These are phyloP conservation scores for Tachina lurida DNA, from an alignment of 2,888 invertebrate genomes.

Conservation along the genomic window DNA sequence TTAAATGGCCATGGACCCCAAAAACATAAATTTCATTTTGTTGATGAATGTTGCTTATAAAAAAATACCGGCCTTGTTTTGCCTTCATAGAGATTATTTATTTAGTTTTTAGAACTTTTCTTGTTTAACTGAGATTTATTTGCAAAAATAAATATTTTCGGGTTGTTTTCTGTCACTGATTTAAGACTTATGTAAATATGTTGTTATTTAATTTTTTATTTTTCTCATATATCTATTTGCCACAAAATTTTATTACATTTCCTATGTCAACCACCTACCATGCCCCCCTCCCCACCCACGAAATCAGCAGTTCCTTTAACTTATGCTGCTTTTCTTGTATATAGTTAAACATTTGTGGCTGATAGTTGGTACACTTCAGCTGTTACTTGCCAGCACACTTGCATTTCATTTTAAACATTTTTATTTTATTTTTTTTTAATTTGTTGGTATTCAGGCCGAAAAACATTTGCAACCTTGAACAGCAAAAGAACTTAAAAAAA, in stretches of 20 bases:
- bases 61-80: too few relatives aligned
- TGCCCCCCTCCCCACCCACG: too few relatives aligned
- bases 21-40: too few relatives aligned
- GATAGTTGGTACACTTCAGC: background rate
- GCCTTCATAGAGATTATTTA: background rate
- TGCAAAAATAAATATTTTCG: background rate
- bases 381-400: background rate
- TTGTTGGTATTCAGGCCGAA: background rate
- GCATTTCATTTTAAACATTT: background rate
- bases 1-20: too few relatives aligned
- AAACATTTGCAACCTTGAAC: background rate
- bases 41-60: too few relatives aligned
- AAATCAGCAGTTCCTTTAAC: background rate
- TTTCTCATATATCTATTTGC: background rate
- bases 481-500: background rate
- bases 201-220: background rate
- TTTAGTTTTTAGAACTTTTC: background rate
- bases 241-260: constrained; percentile 23
- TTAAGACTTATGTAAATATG: constrained; percentile 14
- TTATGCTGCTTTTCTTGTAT: constrained; percentile 18
- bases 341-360: background rate
- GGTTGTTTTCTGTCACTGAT: constrained; percentile 41
- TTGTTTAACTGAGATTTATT: background rate
- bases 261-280: background rate
- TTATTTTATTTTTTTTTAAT: background rate